These are phyloP conservation scores for Ommatoiulus sabulosus DNA, from an alignment of 2,888 invertebrate genomes.

Conservation along the genomic window DNA sequence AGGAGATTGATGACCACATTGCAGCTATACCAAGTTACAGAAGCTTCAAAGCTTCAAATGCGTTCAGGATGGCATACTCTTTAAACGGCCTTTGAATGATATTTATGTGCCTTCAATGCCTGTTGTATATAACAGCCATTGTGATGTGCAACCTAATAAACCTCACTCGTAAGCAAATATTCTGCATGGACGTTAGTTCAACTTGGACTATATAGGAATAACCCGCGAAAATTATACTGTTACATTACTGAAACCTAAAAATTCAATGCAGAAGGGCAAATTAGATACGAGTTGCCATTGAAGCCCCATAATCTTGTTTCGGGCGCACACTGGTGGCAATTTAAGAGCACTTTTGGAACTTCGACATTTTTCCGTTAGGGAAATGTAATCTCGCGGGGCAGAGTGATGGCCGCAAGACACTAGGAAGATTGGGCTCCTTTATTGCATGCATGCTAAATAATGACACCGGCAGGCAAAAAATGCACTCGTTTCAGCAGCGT, in stretches of 20 bases:
- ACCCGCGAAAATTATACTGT: no score
- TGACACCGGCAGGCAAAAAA: background rate
- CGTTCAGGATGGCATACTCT: no score
- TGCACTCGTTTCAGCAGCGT: background rate
- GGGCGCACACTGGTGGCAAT: background rate
- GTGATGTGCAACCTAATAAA: no score
- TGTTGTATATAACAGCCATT: no score
- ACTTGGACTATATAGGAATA: no score
- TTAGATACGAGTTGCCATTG: background rate
- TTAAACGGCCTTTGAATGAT: no score
- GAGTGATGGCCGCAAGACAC: slow-evolving; percentile 1
- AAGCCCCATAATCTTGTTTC: background rate
- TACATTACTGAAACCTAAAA: background rate
- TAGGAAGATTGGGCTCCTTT: background rate
- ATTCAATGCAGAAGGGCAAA: background rate
- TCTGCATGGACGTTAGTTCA: no score
- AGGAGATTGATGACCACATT: no score
- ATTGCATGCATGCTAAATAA: background rate
- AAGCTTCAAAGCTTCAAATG: background rate
- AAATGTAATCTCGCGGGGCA: background rate
- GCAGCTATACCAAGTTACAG: no score
- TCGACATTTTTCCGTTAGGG: background rate
- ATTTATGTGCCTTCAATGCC: no score
- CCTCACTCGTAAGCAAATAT: no score
- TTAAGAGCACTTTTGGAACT: background rate